Conservation (phyloP, 2,113 vertebrate genomes). For the Rattus rattus region DNA sequence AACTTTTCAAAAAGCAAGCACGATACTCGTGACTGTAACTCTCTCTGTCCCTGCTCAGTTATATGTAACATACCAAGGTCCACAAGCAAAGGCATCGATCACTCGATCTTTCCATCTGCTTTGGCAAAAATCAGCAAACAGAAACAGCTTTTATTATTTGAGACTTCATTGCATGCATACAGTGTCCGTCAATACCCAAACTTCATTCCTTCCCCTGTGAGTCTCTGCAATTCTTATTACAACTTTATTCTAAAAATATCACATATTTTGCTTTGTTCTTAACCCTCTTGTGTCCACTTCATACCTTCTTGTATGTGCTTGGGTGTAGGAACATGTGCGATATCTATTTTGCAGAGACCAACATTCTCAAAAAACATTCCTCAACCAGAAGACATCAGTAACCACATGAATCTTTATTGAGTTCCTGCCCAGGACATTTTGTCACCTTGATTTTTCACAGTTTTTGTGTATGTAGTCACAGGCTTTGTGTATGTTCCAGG, state of each 20-base stretch:
- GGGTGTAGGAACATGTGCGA: too few species aligned
- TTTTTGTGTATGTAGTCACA: too few species aligned
- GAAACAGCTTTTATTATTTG: not conserved
- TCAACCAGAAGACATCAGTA: not conserved
- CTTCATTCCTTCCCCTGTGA: not conserved
- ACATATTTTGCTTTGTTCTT: not conserved
- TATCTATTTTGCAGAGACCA: not conserved
- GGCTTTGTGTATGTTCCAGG: not conserved
- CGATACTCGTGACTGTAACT: not conserved
- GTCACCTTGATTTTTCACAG: not conserved
- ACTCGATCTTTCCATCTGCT: not conserved
- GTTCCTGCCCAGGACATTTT: not conserved
- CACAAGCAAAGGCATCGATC: not conserved
- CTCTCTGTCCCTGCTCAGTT: not conserved
- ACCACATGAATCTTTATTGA: not conserved
- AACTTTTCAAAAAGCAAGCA: not conserved
- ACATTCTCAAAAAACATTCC: not conserved
- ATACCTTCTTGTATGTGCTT: not conserved
- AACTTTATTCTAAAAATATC: not conserved
- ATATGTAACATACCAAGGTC: not conserved
- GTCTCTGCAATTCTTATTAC: not conserved
- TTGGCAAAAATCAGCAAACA: conserved; percentile 13
- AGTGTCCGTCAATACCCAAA: not conserved
- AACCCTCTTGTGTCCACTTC: too few species aligned
- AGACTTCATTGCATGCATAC: too few species aligned